phyloP scores from a whole-genome alignment of 2,888 invertebrate genomes.

The Pycnomerus fuliginosus region DNA sequence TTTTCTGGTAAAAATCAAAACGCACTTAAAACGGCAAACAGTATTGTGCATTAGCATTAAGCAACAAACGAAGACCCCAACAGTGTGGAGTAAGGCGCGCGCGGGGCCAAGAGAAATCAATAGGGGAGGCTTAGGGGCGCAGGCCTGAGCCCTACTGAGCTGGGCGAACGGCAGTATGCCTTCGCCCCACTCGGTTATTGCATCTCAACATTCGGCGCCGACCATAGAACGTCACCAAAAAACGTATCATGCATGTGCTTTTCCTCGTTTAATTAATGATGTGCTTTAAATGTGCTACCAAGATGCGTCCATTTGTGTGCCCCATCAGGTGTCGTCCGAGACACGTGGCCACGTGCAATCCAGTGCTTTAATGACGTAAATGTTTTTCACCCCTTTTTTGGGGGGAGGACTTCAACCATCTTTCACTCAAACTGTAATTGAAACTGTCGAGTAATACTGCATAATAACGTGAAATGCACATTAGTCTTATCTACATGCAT shows the following conservation, averaged over 20 bases:
- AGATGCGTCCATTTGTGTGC: too few species aligned
- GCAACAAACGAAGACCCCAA: slow-evolving; percentile 39
- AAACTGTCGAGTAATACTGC: too few species aligned
- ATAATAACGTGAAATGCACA: too few species aligned
- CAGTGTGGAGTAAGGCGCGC: slow-evolving; percentile 36
- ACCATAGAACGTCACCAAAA: slow-evolving; percentile 4
- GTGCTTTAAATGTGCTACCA: slow-evolving; percentile 3
- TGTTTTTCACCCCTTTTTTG: too few species aligned
- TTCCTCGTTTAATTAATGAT: neutral
- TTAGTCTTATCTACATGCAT: too few species aligned
- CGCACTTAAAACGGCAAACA: neutral
- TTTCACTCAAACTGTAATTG: too few species aligned
- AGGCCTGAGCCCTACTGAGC: slow-evolving; percentile 56
- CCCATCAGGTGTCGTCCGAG: too few species aligned
- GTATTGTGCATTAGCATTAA: slow-evolving; percentile 31
- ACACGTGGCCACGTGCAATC: too few species aligned
- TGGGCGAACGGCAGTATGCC: slow-evolving; percentile 57
- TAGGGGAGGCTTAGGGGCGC: slow-evolving; percentile 52
- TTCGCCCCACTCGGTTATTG: slow-evolving; percentile 54
- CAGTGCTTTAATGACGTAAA: too few species aligned
- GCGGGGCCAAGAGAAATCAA: slow-evolving; percentile 51
- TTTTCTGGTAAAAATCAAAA: neutral
- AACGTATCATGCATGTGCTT: slow-evolving; percentile 2
- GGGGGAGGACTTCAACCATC: too few species aligned
- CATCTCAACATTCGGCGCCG: slow-evolving; percentile 32